A percentile compares a stretch with the other conserved stretches of the same genome.
These are phyloP conservation scores for Oncorhynchus clarkii DNA, from an alignment of 2,113 vertebrate species.

Conservation along the genomic window DNA sequence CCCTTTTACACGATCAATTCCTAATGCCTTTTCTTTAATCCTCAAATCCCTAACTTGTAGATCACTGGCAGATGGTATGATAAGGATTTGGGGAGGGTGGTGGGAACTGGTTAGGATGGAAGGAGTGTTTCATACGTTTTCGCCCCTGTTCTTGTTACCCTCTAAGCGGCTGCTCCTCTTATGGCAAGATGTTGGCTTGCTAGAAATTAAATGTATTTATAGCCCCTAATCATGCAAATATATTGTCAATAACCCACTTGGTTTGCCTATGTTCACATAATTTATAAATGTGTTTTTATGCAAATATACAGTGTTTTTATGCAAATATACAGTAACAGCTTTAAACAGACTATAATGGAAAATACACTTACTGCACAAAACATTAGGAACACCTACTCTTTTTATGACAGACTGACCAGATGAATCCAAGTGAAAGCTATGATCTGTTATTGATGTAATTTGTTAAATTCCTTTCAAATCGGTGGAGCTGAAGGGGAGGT, in stretches of 20 bases:
- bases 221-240: neutral
- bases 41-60: constrained; percentile 13
- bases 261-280: neutral
- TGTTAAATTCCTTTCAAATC: too few relatives aligned
- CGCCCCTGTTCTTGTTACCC: neutral
- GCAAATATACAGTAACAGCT: neutral
- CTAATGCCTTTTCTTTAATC: constrained; percentile 17
- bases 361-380: neutral
- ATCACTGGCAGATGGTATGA: constrained; percentile 14
- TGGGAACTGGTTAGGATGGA: neutral
- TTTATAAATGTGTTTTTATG: neutral
- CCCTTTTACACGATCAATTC: constrained; percentile 13
- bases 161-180: neutral
- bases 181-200: neutral
- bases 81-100: neutral
- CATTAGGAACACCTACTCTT: too few relatives aligned
- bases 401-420: too few relatives aligned
- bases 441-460: too few relatives aligned
- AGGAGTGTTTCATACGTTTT: neutral
- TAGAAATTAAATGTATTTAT: neutral
- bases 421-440: too few relatives aligned
- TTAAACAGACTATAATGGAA: neutral
- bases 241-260: neutral
- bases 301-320: neutral
- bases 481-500: too few relatives aligned